Evolutionary conservation across 1,140 invertebrate species (phyloP).

Genomic region (Mya arenaria): DNA sequence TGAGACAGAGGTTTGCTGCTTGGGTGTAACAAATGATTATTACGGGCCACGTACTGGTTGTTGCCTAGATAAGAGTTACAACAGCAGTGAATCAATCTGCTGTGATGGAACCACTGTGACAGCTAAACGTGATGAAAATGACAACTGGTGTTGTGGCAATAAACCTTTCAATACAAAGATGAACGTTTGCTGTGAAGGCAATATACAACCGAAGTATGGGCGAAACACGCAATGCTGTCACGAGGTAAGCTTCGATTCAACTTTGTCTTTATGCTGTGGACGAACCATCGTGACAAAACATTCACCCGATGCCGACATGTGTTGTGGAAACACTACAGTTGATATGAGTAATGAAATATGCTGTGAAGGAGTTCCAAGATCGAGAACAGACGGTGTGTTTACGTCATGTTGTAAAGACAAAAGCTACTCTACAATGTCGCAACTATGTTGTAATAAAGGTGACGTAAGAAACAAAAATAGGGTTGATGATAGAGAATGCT

Average conservation of each 20-base stretch:
- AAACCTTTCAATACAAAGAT: slow-evolving; percentile 15
- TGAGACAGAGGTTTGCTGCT: slow-evolving; percentile 25
- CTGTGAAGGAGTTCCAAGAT: not conserved
- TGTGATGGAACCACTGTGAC: slow-evolving; percentile 6
- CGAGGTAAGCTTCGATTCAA: slow-evolving; percentile 22
- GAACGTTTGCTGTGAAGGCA: slow-evolving; percentile 24
- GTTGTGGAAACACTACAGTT: slow-evolving; percentile 20
- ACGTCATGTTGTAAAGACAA: slow-evolving; percentile 22
- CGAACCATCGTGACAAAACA: not conserved
- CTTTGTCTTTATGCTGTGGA: slow-evolving; percentile 3
- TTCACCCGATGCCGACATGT: not conserved
- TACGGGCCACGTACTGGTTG: slow-evolving; percentile 6
- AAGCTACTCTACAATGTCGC: not conserved
- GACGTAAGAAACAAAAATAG: slow-evolving; percentile 10
- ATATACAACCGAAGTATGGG: slow-evolving; percentile 10
- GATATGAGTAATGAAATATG: slow-evolving; percentile 10
- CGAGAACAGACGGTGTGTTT: not conserved
- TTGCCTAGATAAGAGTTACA: slow-evolving; percentile 27
- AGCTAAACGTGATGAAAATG: not conserved
- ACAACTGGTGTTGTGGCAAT: slow-evolving; percentile 35
- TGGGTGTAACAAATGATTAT: not conserved
- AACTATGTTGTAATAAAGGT: not conserved
- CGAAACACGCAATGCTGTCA: slow-evolving; percentile 28
- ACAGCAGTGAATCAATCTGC: not conserved
- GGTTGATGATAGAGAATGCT: slow-evolving; percentile 17